Conservation (phyloP, 2,797 vertebrate species). For the Pagetopsis macropterus region DNA sequence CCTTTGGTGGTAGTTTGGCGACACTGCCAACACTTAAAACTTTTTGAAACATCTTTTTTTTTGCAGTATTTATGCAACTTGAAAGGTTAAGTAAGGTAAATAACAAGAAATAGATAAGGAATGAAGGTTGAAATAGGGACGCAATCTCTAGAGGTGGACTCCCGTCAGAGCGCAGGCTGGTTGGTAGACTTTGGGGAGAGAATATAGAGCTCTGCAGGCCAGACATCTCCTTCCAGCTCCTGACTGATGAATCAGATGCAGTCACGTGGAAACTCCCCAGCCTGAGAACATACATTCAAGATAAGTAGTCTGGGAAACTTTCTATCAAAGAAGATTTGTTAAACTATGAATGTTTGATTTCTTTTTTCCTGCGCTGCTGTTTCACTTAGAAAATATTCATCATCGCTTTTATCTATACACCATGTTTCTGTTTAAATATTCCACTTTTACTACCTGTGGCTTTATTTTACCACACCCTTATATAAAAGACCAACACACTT, state of each 20-base stretch:
- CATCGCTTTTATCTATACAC: conserved; percentile 16
- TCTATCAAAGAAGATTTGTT: conserved; percentile 30
- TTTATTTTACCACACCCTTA: not conserved
- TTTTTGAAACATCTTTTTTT: conserved; percentile 36
- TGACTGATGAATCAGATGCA: conserved; percentile 60
- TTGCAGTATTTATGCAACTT: conserved; percentile 41
- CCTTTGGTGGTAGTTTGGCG: conserved; percentile 18
- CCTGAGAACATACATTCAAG: conserved; percentile 59
- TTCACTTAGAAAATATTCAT: conserved; percentile 41
- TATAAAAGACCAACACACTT: conserved; percentile 20
- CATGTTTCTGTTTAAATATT: conserved; percentile 38
- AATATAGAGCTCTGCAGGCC: conserved; percentile 16
- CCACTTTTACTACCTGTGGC: conserved; percentile 22
- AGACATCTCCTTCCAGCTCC: conserved; percentile 47
- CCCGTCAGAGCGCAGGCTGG: conserved; percentile 16
- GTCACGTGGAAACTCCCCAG: conserved; percentile 56
- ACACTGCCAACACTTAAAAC: conserved; percentile 27
- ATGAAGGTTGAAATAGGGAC: conserved; percentile 10
- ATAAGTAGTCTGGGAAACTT: conserved; percentile 50
- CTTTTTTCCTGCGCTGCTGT: conserved; percentile 18
- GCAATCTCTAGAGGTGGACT: conserved; percentile 6
- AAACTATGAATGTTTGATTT: conserved; percentile 27
- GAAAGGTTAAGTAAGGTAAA: conserved; percentile 43
- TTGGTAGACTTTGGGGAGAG: conserved; percentile 25
- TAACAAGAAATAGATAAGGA: conserved; percentile 36